These are phyloP conservation scores for Rhincodon typus DNA, from an alignment of 2,797 vertebrate species.

Conservation along the genomic window DNA sequence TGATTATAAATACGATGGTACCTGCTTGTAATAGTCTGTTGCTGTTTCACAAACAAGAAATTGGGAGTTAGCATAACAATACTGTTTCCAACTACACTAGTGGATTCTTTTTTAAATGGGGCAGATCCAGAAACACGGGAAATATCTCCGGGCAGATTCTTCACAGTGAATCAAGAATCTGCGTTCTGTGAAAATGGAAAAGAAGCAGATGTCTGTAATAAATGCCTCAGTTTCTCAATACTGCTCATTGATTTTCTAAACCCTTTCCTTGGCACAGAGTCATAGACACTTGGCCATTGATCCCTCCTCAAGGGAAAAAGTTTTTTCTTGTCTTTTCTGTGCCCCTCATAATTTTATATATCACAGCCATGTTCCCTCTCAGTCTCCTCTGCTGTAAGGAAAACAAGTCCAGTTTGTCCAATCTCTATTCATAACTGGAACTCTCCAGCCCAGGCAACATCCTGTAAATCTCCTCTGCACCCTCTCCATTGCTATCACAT, in stretches of 20 bases:
- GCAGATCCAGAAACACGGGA: not conserved
- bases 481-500: too few relatives aligned
- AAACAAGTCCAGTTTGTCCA: too few relatives aligned
- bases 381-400: too few relatives aligned
- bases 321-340: too few relatives aligned
- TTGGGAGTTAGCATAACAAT: not conserved
- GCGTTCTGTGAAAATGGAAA: not conserved
- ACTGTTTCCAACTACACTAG: not conserved
- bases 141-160: not conserved
- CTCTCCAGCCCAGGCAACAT: too few relatives aligned
- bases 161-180: not conserved
- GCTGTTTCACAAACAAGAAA: not conserved
- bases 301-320: too few relatives aligned
- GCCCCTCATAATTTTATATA: too few relatives aligned
- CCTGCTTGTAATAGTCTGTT: not conserved
- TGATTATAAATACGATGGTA: not conserved
- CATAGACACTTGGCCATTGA: too few relatives aligned
- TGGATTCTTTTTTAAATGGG: not conserved
- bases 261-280: not conserved
- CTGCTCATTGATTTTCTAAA: not conserved
- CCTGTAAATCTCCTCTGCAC: too few relatives aligned
- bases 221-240: not conserved
- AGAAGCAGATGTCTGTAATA: not conserved
- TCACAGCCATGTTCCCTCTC: too few relatives aligned
- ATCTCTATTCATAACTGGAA: too few relatives aligned